Conservation (phyloP, 2,797 vertebrate species). For the Sphenodon punctatus region DNA sequence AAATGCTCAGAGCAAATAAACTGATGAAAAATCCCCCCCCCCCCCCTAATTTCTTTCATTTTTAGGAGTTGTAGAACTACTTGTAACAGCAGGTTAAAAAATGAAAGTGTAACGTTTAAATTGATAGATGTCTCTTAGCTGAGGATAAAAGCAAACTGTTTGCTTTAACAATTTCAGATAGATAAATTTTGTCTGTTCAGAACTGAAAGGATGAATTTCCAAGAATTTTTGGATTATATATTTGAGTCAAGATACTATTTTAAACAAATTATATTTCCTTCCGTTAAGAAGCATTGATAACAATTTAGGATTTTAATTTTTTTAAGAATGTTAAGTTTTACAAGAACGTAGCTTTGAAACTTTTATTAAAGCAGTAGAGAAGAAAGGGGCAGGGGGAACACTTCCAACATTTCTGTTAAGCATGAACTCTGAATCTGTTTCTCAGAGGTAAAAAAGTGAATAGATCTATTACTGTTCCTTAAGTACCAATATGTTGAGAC, state of each 20-base stretch:
- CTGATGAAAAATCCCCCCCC: no score
- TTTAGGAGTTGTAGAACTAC: no score
- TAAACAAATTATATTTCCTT: neutral
- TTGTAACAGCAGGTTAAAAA: neutral
- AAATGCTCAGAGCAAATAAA: no score
- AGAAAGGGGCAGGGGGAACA: constrained; percentile 13
- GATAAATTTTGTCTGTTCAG: neutral
- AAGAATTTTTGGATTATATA: neutral
- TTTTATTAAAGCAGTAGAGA: constrained; percentile 34
- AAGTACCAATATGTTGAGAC: neutral
- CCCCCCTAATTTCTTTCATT: no score
- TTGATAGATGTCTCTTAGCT: neutral
- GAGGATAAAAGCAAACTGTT: neutral
- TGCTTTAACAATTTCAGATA: fast-evolving
- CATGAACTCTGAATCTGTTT: constrained; percentile 41
- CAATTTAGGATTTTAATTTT: neutral
- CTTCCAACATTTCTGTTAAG: constrained; percentile 12
- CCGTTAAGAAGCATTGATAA: neutral
- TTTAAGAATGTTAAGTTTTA: constrained; percentile 25
- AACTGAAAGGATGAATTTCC: neutral
- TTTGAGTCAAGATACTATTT: neutral
- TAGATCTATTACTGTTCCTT: neutral
- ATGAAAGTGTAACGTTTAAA: neutral
- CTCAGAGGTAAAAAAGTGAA: constrained; percentile 10
- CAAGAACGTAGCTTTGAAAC: constrained; percentile 15